Percentiles rank a stretch among this genome's conserved stretches.
These are phyloP conservation scores for Hirtodrosophila confusa DNA, from an alignment of 2,888 invertebrate genomes.

Conservation along the genomic window DNA sequence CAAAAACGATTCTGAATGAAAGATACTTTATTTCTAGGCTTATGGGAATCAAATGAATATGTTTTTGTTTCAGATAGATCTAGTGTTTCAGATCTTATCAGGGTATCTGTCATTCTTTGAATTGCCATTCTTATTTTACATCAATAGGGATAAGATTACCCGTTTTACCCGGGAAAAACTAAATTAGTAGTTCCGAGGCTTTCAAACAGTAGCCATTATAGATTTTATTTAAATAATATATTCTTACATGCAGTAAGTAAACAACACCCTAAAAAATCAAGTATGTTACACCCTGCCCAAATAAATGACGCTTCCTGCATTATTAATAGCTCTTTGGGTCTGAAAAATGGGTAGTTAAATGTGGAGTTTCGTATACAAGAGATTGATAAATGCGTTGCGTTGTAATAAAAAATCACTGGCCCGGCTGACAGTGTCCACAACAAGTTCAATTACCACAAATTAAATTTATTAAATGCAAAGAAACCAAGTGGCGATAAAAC, in stretches of 20 bases:
- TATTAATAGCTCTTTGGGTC: conserved; percentile 40
- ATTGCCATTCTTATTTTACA: too few relatives aligned
- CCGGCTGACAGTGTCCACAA: conserved; percentile 30
- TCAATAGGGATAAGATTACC: too few relatives aligned
- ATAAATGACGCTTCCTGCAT: conserved; percentile 30
- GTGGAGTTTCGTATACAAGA: conserved; percentile 47
- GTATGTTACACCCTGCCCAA: neutral
- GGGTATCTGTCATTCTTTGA: too few relatives aligned
- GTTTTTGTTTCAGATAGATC: too few relatives aligned
- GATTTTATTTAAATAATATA: too few relatives aligned
- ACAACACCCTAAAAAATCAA: neutral
- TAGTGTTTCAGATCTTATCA: too few relatives aligned
- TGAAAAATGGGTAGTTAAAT: conserved; percentile 56
- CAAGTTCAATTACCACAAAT: conserved; percentile 75
- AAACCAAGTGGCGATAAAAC: conserved; percentile 58
- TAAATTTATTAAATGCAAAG: conserved; percentile 72
- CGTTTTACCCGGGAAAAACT: too few relatives aligned
- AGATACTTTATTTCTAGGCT: too few relatives aligned
- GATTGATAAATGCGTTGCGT: conserved; percentile 39
- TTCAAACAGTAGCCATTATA: too few relatives aligned
- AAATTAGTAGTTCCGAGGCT: too few relatives aligned
- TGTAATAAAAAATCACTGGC: conserved; percentile 27
- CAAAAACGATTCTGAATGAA: too few relatives aligned
- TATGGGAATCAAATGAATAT: too few relatives aligned
- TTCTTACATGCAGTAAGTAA: neutral